Percentiles rank a stretch among this genome's conserved stretches.
Evolutionary conservation across 2,113 vertebrate genomes (phyloP).

Genomic region (Eleginops maclovinus): DNA sequence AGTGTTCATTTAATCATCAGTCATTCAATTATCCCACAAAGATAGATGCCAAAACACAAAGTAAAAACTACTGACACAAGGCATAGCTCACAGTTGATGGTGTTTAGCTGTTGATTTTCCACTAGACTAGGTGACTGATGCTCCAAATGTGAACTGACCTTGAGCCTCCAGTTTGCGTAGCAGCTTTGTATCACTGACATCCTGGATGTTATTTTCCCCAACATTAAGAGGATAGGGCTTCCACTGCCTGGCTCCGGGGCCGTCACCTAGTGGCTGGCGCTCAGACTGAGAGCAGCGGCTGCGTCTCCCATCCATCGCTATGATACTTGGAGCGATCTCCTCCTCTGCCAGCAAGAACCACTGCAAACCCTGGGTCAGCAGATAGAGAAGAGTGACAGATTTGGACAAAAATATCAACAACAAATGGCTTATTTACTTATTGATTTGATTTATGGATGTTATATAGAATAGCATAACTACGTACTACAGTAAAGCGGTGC

Average conservation of each 20-base stretch:
- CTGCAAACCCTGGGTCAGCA: constrained; percentile 88
- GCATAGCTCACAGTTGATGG: not conserved
- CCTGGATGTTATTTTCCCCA: constrained; percentile 83
- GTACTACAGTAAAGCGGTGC: not conserved
- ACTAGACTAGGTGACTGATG: constrained; percentile 12
- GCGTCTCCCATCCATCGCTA: constrained; percentile 92
- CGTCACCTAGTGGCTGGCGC: constrained; percentile 78
- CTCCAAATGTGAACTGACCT: constrained; percentile 80
- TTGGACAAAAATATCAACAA: not conserved
- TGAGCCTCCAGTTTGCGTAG: constrained; percentile 94
- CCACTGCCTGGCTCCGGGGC: constrained; percentile 76
- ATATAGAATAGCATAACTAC: not conserved
- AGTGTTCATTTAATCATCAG: not conserved
- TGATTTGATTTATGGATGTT: not conserved
- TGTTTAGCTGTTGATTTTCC: constrained; percentile 7
- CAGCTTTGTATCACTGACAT: constrained; percentile 86
- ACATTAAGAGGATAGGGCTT: constrained; percentile 86
- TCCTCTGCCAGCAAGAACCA: constrained; percentile 93
- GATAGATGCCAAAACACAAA: not conserved
- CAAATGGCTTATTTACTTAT: not conserved
- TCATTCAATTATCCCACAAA: not conserved
- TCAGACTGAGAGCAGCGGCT: constrained; percentile 86
- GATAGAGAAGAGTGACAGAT: not conserved
- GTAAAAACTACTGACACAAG: not conserved
- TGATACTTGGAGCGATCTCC: constrained; percentile 88